Percentiles rank a stretch among this genome's conserved stretches.
phyloP scores from a whole-genome alignment of 1,140 invertebrate species.

The Zaprionus ornatus region DNA sequence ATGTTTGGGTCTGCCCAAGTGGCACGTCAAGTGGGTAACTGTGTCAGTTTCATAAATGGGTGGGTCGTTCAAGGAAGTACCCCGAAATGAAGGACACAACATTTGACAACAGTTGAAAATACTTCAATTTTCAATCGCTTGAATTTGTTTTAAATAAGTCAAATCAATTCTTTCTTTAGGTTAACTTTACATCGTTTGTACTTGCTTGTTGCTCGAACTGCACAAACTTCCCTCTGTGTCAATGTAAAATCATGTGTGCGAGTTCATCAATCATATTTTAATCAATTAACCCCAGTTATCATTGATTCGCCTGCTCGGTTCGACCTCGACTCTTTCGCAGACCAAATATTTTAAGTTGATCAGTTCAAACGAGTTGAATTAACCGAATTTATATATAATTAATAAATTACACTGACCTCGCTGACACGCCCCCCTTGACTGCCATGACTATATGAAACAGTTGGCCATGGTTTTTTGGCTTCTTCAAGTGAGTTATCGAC shows the following conservation, averaged over 20 bases:
- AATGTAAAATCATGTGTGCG: not conserved
- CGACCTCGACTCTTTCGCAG: not conserved
- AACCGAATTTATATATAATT: slow-evolving; percentile 51
- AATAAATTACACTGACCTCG: slow-evolving; percentile 34
- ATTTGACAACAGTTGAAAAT: not conserved
- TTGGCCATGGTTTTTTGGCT: too few relatives aligned
- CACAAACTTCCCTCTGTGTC: not conserved
- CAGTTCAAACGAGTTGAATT: slow-evolving; percentile 20
- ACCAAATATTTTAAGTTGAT: slow-evolving; percentile 56
- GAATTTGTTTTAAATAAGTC: too few relatives aligned
- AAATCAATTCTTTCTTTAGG: too few relatives aligned
- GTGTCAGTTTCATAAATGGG: slow-evolving; percentile 46
- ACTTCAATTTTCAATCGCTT: not conserved
- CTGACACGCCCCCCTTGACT: slow-evolving; percentile 4
- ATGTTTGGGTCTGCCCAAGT: slow-evolving; percentile 25
- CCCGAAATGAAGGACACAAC: not conserved
- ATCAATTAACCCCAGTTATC: slow-evolving; percentile 61
- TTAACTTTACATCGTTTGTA: too few relatives aligned
- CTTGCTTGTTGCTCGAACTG: not conserved
- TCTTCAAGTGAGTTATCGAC: too few relatives aligned
- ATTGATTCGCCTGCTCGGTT: slow-evolving; percentile 14
- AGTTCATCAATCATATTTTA: slow-evolving; percentile 67
- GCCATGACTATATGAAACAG: slow-evolving; percentile 4
- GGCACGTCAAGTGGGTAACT: slow-evolving; percentile 50
- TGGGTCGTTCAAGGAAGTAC: not conserved